Evolutionary conservation across 2,797 vertebrate species (phyloP), one percentile per base, ranked within the genome.

Genomic region (Anisognathus igniventris): DNA sequence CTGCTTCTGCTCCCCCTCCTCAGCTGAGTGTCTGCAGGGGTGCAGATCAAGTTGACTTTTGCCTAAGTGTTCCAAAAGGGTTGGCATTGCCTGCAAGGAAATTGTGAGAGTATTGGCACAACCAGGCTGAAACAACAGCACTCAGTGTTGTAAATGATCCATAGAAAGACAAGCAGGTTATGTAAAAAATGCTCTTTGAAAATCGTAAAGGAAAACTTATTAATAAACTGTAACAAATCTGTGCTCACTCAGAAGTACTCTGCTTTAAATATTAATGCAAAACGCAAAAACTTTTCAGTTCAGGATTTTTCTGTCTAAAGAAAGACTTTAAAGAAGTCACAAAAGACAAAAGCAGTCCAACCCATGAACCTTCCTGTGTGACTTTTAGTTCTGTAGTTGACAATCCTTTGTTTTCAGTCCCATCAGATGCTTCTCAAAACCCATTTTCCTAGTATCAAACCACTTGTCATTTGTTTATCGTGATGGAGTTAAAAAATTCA

Each of bases 221-320:
- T 88, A 66, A 92, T 81, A 86, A 92, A 33, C 33, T 90, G 47
- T 51, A 77, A 91, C 50, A 91, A 89, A 91, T 88, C 37, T 73
- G 6, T 56, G 24, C 62, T 77, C 31, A 71, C 20, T 73, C 3
- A 10, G 56, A 90, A 93, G 35, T 78, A 71, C 6, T 90, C n/a
- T 7, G 13, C 72, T 92, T 65, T 67, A 87, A 88, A 90, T 76
- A 92, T 81, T 89, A 48, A 85, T 83, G 72, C 50, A 92, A 90
- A 94, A 87, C 10, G 17, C 61, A 77, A 58, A 24, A 18, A 22
- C 25, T 76, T 86, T 76, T 92, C 3, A 7, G 5, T 73, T 85
- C 27, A 58, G 14, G 19, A 31, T 71, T 88, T 67, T 86, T 80
- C 51, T 58, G 8, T n/a, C 47, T 81, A n/a, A 70, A 42, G 21